Evolutionary conservation across 2,797 vertebrate genomes (phyloP).

Genomic region (Gadopsis bispinosus): DNA sequence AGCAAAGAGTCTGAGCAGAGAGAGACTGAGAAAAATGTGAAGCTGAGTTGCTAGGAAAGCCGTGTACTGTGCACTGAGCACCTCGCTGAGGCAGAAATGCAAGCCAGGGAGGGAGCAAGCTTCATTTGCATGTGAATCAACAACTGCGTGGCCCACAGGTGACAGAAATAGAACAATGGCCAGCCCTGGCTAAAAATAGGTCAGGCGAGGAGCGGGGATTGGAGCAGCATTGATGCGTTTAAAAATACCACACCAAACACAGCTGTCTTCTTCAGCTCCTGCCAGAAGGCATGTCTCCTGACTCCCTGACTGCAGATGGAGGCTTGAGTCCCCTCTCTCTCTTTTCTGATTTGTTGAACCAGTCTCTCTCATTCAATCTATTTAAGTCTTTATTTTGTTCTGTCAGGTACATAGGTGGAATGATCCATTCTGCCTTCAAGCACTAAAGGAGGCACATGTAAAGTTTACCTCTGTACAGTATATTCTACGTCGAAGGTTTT

Average conservation of each 20-base stretch:
- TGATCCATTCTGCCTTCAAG: slow-evolving; percentile 52
- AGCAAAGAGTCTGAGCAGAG: slow-evolving; percentile 71
- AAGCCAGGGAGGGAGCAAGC: slow-evolving; percentile 87
- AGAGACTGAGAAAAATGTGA: slow-evolving; percentile 56
- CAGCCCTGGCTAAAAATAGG: slow-evolving; percentile 99
- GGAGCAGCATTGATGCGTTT: slow-evolving; percentile 99
- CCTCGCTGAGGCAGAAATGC: slow-evolving; percentile 81
- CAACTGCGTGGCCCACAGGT: slow-evolving; percentile 97
- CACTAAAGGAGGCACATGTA: slow-evolving; percentile 37
- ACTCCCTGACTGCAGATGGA: slow-evolving; percentile 82
- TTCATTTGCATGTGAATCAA: slow-evolving; percentile 99
- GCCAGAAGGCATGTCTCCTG: slow-evolving; percentile 87
- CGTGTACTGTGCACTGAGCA: slow-evolving; percentile 71
- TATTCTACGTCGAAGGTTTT: slow-evolving; percentile 24
- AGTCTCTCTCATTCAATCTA: slow-evolving; percentile 61
- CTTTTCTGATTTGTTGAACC: slow-evolving; percentile 69
- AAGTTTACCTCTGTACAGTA: slow-evolving; percentile 35
- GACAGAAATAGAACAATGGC: slow-evolving; percentile 99
- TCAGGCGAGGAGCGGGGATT: slow-evolving; percentile 96
- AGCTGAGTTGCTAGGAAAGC: slow-evolving; percentile 75
- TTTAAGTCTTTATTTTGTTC: slow-evolving; percentile 69
- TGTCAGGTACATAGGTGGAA: slow-evolving; percentile 65
- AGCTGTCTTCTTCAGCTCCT: slow-evolving; percentile 95
- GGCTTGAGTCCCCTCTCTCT: slow-evolving; percentile 60
- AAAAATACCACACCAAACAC: slow-evolving; percentile 99